These are phyloP conservation scores for Phylloscopus whistleri DNA, from an alignment of 2,113 vertebrate genomes.

Conservation along the genomic window DNA sequence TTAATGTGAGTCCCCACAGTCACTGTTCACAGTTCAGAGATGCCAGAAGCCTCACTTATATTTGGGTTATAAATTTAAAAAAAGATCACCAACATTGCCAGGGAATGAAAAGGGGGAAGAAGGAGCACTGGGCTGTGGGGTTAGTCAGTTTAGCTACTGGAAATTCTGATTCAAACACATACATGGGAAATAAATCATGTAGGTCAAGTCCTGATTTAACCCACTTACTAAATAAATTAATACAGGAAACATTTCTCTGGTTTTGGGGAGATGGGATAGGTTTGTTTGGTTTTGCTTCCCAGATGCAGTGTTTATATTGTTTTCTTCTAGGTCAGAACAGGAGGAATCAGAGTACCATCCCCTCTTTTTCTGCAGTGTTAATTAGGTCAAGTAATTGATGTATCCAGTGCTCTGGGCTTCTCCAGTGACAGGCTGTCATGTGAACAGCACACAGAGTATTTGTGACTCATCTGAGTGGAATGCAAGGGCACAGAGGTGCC, in stretches of 20 bases:
- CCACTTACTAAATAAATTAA: neutral
- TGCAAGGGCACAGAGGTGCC: neutral
- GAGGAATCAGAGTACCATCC: neutral
- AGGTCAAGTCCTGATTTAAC: neutral
- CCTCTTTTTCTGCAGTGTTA: neutral
- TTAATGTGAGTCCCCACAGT: neutral
- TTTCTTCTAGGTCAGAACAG: neutral
- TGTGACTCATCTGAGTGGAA: neutral
- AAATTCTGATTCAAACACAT: neutral
- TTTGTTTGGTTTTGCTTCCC: neutral
- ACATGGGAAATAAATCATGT: neutral
- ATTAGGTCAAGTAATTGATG: neutral
- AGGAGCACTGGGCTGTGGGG: neutral
- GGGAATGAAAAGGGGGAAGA: neutral
- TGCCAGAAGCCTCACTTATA: neutral
- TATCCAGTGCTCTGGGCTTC: neutral
- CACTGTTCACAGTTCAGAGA: neutral
- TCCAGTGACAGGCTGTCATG: neutral
- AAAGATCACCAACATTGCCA: neutral
- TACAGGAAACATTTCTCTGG: neutral
- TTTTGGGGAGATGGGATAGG: neutral
- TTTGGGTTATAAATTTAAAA: neutral
- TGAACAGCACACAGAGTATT: neutral
- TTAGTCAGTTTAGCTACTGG: constrained; percentile 9
- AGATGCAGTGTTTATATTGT: neutral